Evolutionary conservation across 2,888 invertebrate genomes (phyloP), one percentile per base, ranked within the genome.

Genomic region (Rotaria socialis): DNA sequence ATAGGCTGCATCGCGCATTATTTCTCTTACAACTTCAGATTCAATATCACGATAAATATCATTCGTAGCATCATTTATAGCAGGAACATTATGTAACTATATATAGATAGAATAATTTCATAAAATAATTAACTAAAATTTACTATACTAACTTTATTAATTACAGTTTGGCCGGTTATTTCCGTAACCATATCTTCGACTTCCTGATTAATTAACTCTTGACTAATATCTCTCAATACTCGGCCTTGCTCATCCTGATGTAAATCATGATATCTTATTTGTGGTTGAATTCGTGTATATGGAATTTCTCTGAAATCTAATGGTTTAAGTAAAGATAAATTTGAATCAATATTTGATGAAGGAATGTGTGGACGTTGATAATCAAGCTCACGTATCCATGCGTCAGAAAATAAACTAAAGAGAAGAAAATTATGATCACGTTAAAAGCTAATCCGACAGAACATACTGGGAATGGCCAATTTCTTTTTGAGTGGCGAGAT

Each of bases 41-140:
- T 80, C 80, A 80, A 80, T 80, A 47, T 80, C 47, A 43, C n/a
- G 80, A 80, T 80, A 80, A 14, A 80, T 47, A 47, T 80, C 47
- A 75, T n/a, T 24, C 7, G 22, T 41, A 22, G 47, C 22, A 11
- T 43, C 27, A 27, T 35, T 35, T 14, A 67, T 8, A n/a, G 22
- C 35, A 2, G 67, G 75, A 22, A 41, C 47, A 47, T 47, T 47
- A 24, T n/a, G 80, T n/a, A 80, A 24, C 80, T 80, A 80, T 24
- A 80, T 1, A 47, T 24, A 80, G 5, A 1, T 24, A 47, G 55
- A 55, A 50, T 35, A 50, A 50, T 50, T 50, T 50, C 50, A 50
- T 2, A 35, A 35, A 35, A 35, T 35, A 35, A 35, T 35, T 35
- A 35, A 35, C 35, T 35, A 35, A 35, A 35, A 35, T 35, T 35